Base-by-base conservation (phyloP, 1,140 invertebrate species). In the Drosophila bocki region DNA sequence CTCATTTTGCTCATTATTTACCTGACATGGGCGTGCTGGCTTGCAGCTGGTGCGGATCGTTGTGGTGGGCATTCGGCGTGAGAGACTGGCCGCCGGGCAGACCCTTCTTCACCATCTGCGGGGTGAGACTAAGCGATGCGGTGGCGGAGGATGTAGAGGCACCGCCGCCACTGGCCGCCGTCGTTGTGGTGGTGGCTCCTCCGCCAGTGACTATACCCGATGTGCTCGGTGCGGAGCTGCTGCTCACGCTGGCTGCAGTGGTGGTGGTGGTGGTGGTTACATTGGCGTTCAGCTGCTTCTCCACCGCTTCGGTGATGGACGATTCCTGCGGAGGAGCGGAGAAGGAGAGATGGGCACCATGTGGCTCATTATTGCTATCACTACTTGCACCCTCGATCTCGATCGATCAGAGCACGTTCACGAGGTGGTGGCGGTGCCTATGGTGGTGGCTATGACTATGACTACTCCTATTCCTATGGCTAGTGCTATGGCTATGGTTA, bases 261-360 rank as follows among this genome's bases (percentile, higher is more conserved):
- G 33, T 22, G 19, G 37, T 45, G 44, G 33, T 53, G 50, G 53
- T 62, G 54, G 85, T n/a, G n/a, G n/a, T n/a, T n/a, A n/a, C 83
- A 60, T 87, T 94, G 93, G 85, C 95, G 95, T 94, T 97, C 53
- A 98, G 93, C 92, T 97, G 97, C 92, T 97, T 97, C 93, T 97
- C 97, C 57, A 98, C 97, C 93, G 98, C 97, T 96, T 94, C 62
- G 71, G 91, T 93, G 54, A 93, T 93, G 61, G 92, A 93, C 85
- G 92, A 93, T 93, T 93, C 92, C 92, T 93, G 90, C 82, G 91
- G 91, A 92, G 91, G 91, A 92, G 85, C 91, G 91, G 91, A 92
- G 91, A 92, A 92, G 90, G 90, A 88, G 91, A 92, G 84, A 92
- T 91, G 91, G 91, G 84, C 79, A 90, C 85, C 91, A 88, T 84